Evolutionary conservation across 1,140 invertebrate genomes (phyloP), one percentile per base, ranked within the genome.

Genomic region (Lucilia sericata): DNA sequence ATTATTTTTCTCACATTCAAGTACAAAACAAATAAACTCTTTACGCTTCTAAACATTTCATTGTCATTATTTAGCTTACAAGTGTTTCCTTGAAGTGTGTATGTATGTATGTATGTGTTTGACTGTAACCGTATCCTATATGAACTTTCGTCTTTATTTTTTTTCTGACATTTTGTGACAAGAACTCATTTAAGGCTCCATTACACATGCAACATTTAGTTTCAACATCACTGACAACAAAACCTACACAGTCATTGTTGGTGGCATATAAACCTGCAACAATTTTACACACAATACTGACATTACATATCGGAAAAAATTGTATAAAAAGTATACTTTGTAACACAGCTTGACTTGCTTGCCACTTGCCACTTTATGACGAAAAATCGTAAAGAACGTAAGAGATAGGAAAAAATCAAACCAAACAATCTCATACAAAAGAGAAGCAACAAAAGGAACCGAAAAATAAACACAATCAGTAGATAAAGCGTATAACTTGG

Each of bases 161-260:
- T 25, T 17, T 80, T 80, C 42, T 80, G 42, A 49, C 76, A 80
- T 80, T 80, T 80, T 80, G 76, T 80, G 76, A 80, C 76, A 80
- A 80, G 76, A 80, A 80, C 76, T 80, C 42, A 80, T 80, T 80
- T 80, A 80, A 80, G 76, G 76, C 42, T 80, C 76, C 76, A 80
- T 80, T 80, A 80, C 76, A 49, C 76, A 80, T 80, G 76, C 76
- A 80, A 80, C 76, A 49, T 80, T 80, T 80, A 80, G 76, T 17
- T 80, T 80, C 25, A 25, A 19, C 76, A 80, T 49, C 76, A 49
- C 0, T 80, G 19, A 7, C 76, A 49, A 12, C 42, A 25, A 9
- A 42, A 80, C 9, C 19, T 13, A 21, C 42, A 25, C 47, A n/a
- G 14, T 65, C 60, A 65, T 65, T 65, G 49, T 65, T 17, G n/a